phyloP scores from a whole-genome alignment of 1,140 invertebrate species.

The Aphis gossypii region DNA sequence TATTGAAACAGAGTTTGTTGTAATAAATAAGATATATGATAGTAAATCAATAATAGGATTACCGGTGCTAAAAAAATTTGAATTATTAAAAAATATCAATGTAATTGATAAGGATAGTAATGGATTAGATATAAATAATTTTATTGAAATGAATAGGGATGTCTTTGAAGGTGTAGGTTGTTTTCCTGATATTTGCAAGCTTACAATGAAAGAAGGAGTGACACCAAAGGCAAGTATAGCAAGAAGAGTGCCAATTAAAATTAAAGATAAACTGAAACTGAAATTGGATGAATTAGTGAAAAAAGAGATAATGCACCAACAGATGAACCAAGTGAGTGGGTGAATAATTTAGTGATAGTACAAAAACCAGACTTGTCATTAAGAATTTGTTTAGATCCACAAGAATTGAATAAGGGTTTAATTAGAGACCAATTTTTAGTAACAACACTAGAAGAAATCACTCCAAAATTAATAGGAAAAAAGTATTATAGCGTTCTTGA shows the following conservation, averaged over 20 bases:
- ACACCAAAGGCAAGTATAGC: neutral
- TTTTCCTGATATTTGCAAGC: neutral
- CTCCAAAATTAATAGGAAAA: conserved; percentile 44
- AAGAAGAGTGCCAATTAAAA: conserved; percentile 36
- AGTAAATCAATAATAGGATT: conserved; percentile 18
- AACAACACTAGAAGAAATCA: neutral
- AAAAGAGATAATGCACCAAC: neutral
- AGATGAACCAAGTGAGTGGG: conserved; percentile 61
- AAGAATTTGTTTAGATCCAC: conserved; percentile 64
- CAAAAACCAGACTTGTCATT: conserved; percentile 62
- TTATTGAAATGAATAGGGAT: conserved; percentile 30
- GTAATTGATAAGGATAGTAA: neutral
- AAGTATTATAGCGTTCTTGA: conserved; percentile 59
- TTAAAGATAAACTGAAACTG: conserved; percentile 29
- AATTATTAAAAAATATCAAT: neutral
- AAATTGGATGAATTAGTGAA: neutral
- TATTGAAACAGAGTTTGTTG: neutral
- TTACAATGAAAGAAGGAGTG: conserved; percentile 21
- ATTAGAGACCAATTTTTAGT: conserved; percentile 39
- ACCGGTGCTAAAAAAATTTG: neutral
- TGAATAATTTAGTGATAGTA: conserved; percentile 63
- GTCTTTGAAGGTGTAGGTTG: conserved; percentile 38
- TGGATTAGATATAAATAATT: neutral
- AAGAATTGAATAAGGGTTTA: conserved; percentile 53
- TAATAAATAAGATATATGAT: neutral